These are phyloP conservation scores for Trachops cirrhosus DNA, from an alignment of 2,797 vertebrate species.

Conservation along the genomic window DNA sequence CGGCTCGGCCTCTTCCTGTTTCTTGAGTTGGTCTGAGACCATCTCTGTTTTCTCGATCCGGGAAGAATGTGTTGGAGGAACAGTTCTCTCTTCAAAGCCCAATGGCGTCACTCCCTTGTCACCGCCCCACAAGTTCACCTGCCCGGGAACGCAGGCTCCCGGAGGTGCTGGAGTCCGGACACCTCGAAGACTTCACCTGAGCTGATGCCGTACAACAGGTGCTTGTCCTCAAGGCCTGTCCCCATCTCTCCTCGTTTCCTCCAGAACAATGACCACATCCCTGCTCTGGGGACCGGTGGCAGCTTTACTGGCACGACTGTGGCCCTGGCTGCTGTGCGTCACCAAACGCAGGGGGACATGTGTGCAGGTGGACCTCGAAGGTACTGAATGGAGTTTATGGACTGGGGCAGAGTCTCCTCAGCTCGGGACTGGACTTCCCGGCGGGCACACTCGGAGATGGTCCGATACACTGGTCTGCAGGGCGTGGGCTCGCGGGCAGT, in stretches of 20 bases:
- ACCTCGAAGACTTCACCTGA: accelerated
- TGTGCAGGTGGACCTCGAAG: not conserved
- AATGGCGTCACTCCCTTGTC: not conserved
- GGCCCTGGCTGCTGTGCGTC: not conserved
- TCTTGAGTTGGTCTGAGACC: not conserved
- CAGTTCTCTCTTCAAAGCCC: not conserved
- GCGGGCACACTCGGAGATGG: not conserved
- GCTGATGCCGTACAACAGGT: accelerated
- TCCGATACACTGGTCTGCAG: not conserved
- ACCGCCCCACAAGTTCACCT: accelerated
- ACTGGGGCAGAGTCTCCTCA: not conserved
- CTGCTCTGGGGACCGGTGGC: not conserved
- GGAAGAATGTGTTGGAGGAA: not conserved
- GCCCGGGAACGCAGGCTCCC: not conserved
- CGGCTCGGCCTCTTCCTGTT: not conserved
- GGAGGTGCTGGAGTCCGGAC: not conserved
- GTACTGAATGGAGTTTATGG: not conserved
- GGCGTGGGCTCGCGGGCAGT: accelerated
- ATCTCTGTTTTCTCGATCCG: not conserved
- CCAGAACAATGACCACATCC: not conserved
- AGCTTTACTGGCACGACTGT: accelerated
- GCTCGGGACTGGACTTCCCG: not conserved
- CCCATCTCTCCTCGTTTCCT: not conserved
- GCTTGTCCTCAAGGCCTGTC: not conserved
- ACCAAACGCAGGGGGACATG: not conserved